Percentiles rank a stretch among this genome's conserved stretches.
phyloP scores from a whole-genome alignment of 2,888 invertebrate genomes.

The Dysmachus trigonus region DNA sequence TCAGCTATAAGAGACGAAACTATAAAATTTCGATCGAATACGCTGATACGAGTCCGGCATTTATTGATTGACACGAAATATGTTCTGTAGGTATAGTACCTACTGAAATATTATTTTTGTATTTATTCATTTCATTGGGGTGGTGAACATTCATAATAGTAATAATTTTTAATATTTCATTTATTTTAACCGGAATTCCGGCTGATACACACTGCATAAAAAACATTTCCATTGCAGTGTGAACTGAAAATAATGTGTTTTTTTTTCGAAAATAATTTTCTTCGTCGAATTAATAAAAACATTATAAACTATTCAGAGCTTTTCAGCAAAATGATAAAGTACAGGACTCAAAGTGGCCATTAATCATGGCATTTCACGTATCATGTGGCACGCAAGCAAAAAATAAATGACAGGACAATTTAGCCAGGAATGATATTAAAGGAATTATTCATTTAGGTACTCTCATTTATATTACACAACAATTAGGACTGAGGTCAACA shows the following conservation, averaged over 20 bases:
- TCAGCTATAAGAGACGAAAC: background rate
- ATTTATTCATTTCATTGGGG: background rate
- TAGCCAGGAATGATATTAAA: background rate
- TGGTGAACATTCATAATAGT: background rate
- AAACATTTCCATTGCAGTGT: background rate
- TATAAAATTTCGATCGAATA: background rate
- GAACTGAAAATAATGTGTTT: background rate
- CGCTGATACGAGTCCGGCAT: background rate
- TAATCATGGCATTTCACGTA: background rate
- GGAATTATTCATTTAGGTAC: background rate
- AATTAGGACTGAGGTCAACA: background rate
- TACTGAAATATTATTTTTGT: background rate
- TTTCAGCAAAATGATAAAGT: background rate
- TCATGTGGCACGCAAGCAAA: background rate
- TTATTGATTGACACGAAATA: background rate
- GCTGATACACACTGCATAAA: background rate
- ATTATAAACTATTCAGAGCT: background rate
- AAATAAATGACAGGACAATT: background rate
- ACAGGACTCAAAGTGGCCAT: background rate
- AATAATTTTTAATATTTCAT: background rate
- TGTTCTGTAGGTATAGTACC: background rate
- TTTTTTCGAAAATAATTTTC: background rate
- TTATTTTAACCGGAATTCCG: background rate
- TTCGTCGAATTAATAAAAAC: background rate
- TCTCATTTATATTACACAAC: background rate